Percentiles rank a stretch among this genome's conserved stretches.
Evolutionary conservation across 2,113 vertebrate genomes (phyloP).

Genomic region (Pavo muticus): DNA sequence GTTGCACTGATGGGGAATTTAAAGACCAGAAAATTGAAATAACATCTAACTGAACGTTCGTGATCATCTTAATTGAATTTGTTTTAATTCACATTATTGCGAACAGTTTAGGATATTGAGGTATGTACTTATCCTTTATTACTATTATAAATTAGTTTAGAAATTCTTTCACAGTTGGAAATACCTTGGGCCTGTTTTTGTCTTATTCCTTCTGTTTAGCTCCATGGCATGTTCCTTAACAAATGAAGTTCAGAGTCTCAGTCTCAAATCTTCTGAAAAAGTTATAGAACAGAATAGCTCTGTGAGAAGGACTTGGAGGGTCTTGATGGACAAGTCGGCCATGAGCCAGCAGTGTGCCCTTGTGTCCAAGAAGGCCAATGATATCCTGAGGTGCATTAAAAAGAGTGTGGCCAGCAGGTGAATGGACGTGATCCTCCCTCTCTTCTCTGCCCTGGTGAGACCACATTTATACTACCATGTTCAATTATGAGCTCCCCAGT

Average conservation of each 20-base stretch:
- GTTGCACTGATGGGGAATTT: background rate
- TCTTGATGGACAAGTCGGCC: no score
- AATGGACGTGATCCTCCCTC: no score
- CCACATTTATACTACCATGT: no score
- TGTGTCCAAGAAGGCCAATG: no score
- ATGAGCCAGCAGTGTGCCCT: no score
- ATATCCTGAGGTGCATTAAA: no score
- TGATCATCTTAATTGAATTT: background rate
- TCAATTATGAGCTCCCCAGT: no score
- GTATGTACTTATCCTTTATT: background rate
- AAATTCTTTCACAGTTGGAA: background rate
- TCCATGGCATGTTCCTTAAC: fast-evolving
- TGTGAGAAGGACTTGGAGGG: no score
- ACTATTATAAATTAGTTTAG: background rate
- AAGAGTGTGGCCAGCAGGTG: no score
- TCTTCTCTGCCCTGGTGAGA: no score
- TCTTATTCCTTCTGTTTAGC: background rate
- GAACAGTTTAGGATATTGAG: background rate
- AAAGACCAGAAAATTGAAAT: background rate
- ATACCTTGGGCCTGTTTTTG: background rate
- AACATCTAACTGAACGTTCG: background rate
- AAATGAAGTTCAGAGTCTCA: background rate
- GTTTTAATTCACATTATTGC: background rate
- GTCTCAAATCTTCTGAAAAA: background rate
- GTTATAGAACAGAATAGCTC: background rate